Evolutionary conservation across 2,888 invertebrate species (phyloP), one percentile per base, ranked within the genome.

Genomic region (Rhorus exstirpatorius): DNA sequence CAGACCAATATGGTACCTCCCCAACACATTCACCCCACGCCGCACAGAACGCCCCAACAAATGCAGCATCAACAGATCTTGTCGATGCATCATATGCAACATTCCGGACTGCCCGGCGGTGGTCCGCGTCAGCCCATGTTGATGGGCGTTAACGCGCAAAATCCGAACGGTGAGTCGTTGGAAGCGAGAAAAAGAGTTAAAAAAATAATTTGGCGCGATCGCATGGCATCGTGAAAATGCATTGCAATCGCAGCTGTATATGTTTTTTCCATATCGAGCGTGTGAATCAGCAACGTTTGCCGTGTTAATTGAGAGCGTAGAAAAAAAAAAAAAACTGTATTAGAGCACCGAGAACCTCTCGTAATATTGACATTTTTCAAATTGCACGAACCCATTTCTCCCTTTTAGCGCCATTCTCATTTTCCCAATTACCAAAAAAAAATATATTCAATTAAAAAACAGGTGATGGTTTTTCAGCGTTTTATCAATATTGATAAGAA

Each of bases 121-220:
- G 91, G 89, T 85, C 89, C 90, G 26, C 86, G 93, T 72, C 93
- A 93, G 85, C 93, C 93, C 46, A 94, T 94, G 93, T 89, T 94
- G 89, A 94, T 94, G 93, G 94, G 94, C 87, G 93, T 94, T 88
- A 94, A 90, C 90, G 91, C 90, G 88, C 93, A 88, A 90, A 93
- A 87, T 90, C 91, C 86, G 38, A 90, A 90, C 55, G 88, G 90
- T 90, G 85, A 68, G 87, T 86, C 80, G 1, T 2, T 12, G 10
- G 0, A 17, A n/a, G 41, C 10, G 21, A 14, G 38, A 31, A 55
- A 31, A n/a, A 6, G 0, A 19, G 0, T 31, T 6, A 0, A 8
- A 74, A 21, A 21, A 10, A n/a, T 14, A 46, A 24, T 21, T 61
- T 49, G 21, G 24, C 14, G 0, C 8, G 10, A 35, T 44, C 17